Conservation (phyloP, 2,888 invertebrate genomes). For the Ornithoptera alexandrae region DNA sequence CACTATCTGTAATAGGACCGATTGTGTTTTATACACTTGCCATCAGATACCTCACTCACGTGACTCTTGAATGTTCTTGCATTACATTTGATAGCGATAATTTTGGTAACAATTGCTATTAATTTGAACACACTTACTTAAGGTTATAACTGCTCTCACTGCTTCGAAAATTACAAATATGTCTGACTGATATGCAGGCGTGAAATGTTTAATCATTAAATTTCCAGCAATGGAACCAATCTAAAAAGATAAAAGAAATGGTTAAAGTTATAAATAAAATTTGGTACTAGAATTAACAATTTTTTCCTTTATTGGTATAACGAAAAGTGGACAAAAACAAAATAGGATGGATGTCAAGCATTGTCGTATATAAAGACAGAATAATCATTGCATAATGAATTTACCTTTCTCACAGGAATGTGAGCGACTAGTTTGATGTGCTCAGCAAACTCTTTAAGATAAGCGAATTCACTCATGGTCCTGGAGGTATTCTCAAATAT, state of each 20-base stretch:
- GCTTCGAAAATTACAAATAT: conserved; percentile 80
- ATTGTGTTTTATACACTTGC: no score
- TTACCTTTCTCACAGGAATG: conserved; percentile 82
- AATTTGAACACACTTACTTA: conserved; percentile 61
- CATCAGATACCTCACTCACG: no score
- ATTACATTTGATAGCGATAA: no score
- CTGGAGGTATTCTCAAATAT: conserved; percentile 62
- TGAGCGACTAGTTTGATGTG: conserved; percentile 83
- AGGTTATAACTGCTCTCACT: conserved; percentile 72
- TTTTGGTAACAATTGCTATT: no score
- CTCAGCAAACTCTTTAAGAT: conserved; percentile 75
- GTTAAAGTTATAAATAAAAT: no score
- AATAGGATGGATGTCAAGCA: no score
- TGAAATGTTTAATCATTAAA: conserved; percentile 81
- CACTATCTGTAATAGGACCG: no score
- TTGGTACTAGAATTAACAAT: no score
- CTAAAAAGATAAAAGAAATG: conserved; percentile 46
- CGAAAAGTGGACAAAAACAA: background rate
- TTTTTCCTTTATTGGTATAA: background rate
- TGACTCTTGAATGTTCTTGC: no score
- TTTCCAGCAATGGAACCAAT: conserved; percentile 85
- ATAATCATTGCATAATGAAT: background rate
- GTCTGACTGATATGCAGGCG: conserved; percentile 83
- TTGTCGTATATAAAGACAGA: background rate
- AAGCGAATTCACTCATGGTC: conserved; percentile 67